These are phyloP conservation scores for Acanthopleura granulata DNA, from an alignment of 2,888 invertebrate species.

Conservation along the genomic window DNA sequence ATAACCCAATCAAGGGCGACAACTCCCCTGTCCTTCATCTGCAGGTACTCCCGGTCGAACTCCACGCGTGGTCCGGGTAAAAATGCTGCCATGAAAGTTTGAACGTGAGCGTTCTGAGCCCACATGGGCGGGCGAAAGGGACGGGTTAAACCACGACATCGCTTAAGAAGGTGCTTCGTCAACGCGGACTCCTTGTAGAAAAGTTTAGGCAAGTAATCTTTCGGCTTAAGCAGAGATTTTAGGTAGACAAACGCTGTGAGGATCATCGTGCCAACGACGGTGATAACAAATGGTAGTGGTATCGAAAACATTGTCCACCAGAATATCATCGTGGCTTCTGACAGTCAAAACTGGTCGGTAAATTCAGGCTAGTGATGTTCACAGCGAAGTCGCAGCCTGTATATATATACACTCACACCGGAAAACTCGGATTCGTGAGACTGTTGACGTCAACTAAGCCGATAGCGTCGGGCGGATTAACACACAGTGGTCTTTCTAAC, in stretches of 20 bases:
- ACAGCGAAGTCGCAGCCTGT: no score
- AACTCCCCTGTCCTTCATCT: conserved; percentile 58
- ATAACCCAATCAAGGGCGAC: conserved; percentile 61
- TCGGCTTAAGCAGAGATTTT: conserved; percentile 41
- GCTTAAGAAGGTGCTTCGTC: conserved; percentile 50
- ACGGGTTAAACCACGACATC: conserved; percentile 47
- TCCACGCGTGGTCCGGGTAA: conserved; percentile 34
- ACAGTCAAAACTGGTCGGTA: no score
- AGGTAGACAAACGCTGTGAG: conserved; percentile 40
- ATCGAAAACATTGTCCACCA: conserved; percentile 24
- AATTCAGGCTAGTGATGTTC: no score
- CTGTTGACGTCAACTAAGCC: no score
- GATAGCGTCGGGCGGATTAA: no score
- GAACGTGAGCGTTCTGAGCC: conserved; percentile 53
- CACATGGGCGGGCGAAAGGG: conserved; percentile 51
- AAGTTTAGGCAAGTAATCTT: conserved; percentile 44
- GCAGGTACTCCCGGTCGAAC: conserved; percentile 54
- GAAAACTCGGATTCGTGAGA: no score
- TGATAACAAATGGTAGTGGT: conserved; percentile 25
- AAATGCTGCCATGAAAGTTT: conserved; percentile 46
- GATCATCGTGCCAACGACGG: conserved; percentile 36
- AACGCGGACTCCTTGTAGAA: conserved; percentile 58
- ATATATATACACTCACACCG: no score
- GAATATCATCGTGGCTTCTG: background rate
- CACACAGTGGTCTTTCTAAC: no score